Percentiles rank a stretch among this genome's conserved stretches.
Conservation (phyloP, 2,888 invertebrate species). For the Himalopsyche japonica region DNA sequence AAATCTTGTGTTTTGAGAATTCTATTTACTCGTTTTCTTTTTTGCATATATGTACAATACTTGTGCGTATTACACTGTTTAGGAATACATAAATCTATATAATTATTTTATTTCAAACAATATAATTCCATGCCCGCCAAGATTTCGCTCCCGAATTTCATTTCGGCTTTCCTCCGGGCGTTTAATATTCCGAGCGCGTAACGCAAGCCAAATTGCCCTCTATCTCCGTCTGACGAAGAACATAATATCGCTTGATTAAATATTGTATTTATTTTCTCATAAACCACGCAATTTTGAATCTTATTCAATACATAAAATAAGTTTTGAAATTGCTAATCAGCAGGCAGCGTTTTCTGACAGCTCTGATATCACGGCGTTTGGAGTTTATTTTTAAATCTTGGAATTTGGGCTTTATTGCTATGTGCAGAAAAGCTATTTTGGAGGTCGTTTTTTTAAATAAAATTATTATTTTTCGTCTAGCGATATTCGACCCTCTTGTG, state of each 20-base stretch:
- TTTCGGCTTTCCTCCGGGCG: not conserved
- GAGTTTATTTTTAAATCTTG: not conserved
- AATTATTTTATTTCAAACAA: not conserved
- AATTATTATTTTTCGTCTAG: not conserved
- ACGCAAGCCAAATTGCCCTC: not conserved
- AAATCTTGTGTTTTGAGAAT: too few relatives aligned
- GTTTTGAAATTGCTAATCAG: not conserved
- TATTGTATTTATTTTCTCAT: not conserved
- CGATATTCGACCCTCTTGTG: not conserved
- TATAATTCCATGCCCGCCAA: not conserved
- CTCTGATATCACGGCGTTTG: not conserved
- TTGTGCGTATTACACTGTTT: not conserved
- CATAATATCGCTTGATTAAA: not conserved
- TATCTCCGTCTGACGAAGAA: not conserved
- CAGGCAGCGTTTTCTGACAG: not conserved
- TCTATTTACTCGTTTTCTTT: too few relatives aligned
- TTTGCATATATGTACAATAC: too few relatives aligned
- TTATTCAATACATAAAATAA: not conserved
- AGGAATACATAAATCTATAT: not conserved
- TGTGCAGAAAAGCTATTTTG: constrained; percentile 1
- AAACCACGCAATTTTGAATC: not conserved
- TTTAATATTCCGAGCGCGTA: not conserved
- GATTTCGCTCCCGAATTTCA: not conserved
- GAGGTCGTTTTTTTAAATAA: not conserved
- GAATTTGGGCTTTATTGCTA: not conserved